Evolutionary conservation across 2,113 vertebrate species (phyloP).

Genomic region (Kryptolebias marmoratus): DNA sequence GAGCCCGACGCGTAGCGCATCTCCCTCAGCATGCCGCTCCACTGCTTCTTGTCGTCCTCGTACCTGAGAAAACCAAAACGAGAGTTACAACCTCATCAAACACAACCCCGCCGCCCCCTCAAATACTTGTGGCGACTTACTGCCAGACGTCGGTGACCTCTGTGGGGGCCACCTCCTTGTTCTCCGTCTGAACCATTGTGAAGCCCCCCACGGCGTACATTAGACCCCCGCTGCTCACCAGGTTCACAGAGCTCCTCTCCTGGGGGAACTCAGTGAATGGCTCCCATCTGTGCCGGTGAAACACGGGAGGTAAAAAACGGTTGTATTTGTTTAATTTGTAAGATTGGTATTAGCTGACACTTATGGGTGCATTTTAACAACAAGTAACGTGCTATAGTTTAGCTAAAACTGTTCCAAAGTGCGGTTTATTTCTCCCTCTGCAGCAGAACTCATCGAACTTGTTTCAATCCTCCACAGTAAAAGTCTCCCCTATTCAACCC

Average conservation of each 20-base stretch:
- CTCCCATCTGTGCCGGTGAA: slow-evolving; percentile 86
- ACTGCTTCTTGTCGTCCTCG: slow-evolving; percentile 96
- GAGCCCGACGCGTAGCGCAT: slow-evolving; percentile 95
- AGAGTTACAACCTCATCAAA: background rate
- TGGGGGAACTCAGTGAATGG: slow-evolving; percentile 93
- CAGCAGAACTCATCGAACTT: too few relatives aligned
- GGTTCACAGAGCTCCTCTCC: slow-evolving; percentile 94
- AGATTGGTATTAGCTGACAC: too few relatives aligned
- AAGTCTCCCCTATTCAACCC: too few relatives aligned
- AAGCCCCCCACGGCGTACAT: slow-evolving; percentile 96
- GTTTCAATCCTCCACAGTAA: too few relatives aligned
- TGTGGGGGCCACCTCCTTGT: slow-evolving; percentile 91
- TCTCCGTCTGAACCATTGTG: slow-evolving; percentile 92
- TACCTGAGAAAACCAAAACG: slow-evolving; percentile 79
- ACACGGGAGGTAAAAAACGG: background rate
- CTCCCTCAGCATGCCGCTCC: slow-evolving; percentile 96
- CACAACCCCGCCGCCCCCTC: too few relatives aligned
- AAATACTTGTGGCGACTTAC: slow-evolving; percentile 84
- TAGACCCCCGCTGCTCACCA: slow-evolving; percentile 84
- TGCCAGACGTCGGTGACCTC: slow-evolving; percentile 99
- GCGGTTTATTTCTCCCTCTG: too few relatives aligned
- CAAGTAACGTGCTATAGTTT: too few relatives aligned
- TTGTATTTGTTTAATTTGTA: too few relatives aligned
- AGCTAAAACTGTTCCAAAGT: too few relatives aligned
- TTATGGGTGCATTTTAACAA: too few relatives aligned